Percentiles rank a stretch among this genome's conserved stretches.
phyloP scores from a whole-genome alignment of 1,140 invertebrate species.

The Drosophila subpulchrella region DNA sequence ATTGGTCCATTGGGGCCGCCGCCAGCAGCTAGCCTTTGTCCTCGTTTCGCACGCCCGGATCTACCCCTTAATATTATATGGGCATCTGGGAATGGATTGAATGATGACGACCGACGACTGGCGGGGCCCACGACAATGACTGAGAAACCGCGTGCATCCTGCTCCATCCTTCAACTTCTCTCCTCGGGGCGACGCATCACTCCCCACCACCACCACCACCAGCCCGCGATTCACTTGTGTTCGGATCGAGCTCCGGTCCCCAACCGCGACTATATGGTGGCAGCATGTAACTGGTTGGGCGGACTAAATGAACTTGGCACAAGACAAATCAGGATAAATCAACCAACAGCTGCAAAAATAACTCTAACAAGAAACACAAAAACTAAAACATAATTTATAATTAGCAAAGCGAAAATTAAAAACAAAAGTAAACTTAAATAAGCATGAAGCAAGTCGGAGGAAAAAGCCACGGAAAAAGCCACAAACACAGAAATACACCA shows the following conservation, averaged over 20 bases:
- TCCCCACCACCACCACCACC: slow-evolving; percentile 13
- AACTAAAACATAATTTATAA: slow-evolving; percentile 69
- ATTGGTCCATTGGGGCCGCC: slow-evolving; percentile 15
- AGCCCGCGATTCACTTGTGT: slow-evolving; percentile 24
- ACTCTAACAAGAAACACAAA: slow-evolving; percentile 42
- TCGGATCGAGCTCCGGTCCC: slow-evolving; percentile 20
- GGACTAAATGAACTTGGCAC: slow-evolving; percentile 15
- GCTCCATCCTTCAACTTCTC: slow-evolving; percentile 29
- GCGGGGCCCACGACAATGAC: slow-evolving; percentile 36
- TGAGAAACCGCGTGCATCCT: slow-evolving; percentile 38
- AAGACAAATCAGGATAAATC: slow-evolving; percentile 30
- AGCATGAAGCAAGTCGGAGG: slow-evolving; percentile 22
- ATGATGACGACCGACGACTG: slow-evolving; percentile 22
- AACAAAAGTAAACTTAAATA: slow-evolving; percentile 38
- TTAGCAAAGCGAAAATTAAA: slow-evolving; percentile 73
- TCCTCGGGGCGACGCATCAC: slow-evolving; percentile 24
- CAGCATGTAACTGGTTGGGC: slow-evolving; percentile 14
- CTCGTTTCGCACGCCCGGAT: slow-evolving; percentile 5
- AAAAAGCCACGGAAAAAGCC: slow-evolving; percentile 23
- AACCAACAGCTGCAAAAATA: slow-evolving; percentile 24
- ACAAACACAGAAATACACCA: slow-evolving; percentile 18
- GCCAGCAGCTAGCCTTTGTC: slow-evolving; percentile 19
- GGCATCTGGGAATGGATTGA: slow-evolving; percentile 4
- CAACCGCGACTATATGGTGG: slow-evolving; percentile 20
- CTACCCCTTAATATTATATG: not conserved